phyloP scores from a whole-genome alignment of 2,888 invertebrate species.

The Neoascia interrupta region DNA sequence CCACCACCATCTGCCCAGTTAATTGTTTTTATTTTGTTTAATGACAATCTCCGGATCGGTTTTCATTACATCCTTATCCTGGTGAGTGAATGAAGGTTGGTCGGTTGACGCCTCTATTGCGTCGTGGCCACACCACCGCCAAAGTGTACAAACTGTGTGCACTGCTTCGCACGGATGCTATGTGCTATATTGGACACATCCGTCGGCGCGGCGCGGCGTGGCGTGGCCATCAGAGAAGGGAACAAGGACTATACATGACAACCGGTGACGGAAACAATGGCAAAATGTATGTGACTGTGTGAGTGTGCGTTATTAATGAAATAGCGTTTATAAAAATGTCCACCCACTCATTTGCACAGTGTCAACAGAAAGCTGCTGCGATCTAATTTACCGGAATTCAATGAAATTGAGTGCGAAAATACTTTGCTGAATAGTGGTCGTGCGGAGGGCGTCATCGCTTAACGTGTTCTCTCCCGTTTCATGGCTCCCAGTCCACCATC shows the following conservation, averaged over 20 bases:
- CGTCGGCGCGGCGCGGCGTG: slow-evolving; percentile 24
- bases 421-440: slow-evolving; percentile 54
- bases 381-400: slow-evolving; percentile 75
- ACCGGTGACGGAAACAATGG: slow-evolving; percentile 44
- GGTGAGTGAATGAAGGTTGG: slow-evolving; percentile 63
- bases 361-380: slow-evolving; percentile 68
- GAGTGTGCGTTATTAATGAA: slow-evolving; percentile 68
- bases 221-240: slow-evolving; percentile 6
- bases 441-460: slow-evolving; percentile 23
- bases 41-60: slow-evolving; percentile 73
- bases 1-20: slow-evolving; percentile 54
- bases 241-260: neutral
- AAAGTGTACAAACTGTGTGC: slow-evolving; percentile 35
- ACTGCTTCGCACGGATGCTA: slow-evolving; percentile 44
- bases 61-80: slow-evolving; percentile 72
- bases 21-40: slow-evolving; percentile 73
- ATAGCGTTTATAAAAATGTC: slow-evolving; percentile 68
- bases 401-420: slow-evolving; percentile 75
- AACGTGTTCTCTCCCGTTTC: slow-evolving; percentile 25
- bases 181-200: slow-evolving; percentile 52
- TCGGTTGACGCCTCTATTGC: slow-evolving; percentile 68
- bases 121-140: slow-evolving; percentile 45
- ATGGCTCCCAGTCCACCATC: neutral
- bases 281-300: slow-evolving; percentile 23
- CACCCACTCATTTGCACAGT: slow-evolving; percentile 66